phyloP scores from a whole-genome alignment of 1,140 invertebrate genomes.

The Alviniconcha marisindica region DNA sequence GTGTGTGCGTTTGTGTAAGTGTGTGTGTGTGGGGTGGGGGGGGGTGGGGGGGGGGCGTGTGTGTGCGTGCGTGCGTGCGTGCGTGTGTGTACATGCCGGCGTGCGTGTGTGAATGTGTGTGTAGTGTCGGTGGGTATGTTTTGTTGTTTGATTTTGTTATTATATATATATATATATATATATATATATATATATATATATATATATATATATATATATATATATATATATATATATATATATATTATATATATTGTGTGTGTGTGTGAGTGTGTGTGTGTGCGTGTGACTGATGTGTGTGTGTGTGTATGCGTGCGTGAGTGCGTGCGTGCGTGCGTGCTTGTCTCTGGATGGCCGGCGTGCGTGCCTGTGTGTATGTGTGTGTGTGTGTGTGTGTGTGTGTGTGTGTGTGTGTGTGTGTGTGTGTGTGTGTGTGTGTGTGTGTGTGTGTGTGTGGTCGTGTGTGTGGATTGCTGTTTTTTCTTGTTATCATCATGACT shows the following conservation, averaged over 20 bases:
- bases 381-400: neutral
- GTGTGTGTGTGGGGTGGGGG: neutral
- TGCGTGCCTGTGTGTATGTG: neutral
- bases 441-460: neutral
- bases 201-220: neutral
- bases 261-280: conserved; percentile 21
- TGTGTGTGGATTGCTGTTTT: no score
- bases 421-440: no score
- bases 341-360: neutral
- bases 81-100: neutral
- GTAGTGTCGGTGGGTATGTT: neutral
- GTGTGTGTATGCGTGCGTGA: neutral
- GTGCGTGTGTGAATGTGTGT: neutral
- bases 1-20: neutral
- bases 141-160: no score
- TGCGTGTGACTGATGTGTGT: conserved; percentile 12
- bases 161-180: neutral
- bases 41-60: neutral
- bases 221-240: conserved; percentile 5
- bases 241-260: no score
- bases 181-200: neutral
- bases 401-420: conserved; percentile 6
- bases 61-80: neutral
- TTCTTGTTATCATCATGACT: no score
- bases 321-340: conserved; percentile 2